Evolutionary conservation across 2,888 invertebrate species (phyloP).

Genomic region (Acleris holmiana): DNA sequence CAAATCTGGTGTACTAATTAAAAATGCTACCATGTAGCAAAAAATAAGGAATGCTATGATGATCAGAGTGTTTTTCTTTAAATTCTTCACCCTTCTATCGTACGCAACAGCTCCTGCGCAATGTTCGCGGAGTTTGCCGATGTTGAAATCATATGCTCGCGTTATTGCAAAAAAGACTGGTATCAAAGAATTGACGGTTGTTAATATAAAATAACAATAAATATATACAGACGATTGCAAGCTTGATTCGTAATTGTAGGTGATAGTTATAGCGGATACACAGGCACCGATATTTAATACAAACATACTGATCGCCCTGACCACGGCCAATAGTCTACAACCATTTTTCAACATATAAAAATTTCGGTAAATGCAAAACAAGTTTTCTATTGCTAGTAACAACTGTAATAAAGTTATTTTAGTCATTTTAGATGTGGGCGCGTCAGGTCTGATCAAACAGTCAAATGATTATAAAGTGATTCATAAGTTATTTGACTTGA

Average conservation of each 20-base stretch:
- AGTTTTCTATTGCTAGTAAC: background rate
- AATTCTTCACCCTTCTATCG: background rate
- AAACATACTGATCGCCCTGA: background rate
- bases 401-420: background rate
- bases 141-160: background rate
- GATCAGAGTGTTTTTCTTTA: background rate
- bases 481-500: background rate
- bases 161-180: background rate
- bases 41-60: background rate
- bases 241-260: background rate
- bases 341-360: background rate
- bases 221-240: background rate
- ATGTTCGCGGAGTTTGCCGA: background rate
- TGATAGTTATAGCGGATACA: background rate
- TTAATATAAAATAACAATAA: background rate
- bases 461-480: background rate
- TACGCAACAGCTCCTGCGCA: background rate
- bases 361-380: background rate
- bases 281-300: background rate
- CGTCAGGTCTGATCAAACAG: background rate
- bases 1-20: background rate
- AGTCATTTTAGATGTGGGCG: background rate
- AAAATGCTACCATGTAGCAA: background rate
- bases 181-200: background rate
- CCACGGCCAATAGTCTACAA: background rate